These are phyloP conservation scores for Chrysocyon brachyurus DNA, from an alignment of 2,797 vertebrate species.

Conservation along the genomic window DNA sequence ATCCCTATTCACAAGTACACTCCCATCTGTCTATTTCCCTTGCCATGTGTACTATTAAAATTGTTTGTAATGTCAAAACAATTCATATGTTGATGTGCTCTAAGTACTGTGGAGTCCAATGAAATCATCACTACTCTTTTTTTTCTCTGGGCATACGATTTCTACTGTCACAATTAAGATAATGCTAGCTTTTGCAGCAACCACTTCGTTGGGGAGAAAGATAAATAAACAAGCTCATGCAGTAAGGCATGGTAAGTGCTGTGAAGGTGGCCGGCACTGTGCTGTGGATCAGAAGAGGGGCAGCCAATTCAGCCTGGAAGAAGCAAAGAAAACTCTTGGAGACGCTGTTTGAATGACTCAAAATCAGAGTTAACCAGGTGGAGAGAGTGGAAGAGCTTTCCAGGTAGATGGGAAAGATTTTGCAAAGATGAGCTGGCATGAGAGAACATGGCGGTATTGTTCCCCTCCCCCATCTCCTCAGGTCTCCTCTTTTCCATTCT, in stretches of 20 bases:
- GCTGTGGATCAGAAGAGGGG: not conserved
- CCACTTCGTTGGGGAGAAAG: not conserved
- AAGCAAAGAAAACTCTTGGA: not conserved
- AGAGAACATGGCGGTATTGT: not conserved
- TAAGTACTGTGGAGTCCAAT: not conserved
- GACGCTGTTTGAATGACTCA: not conserved
- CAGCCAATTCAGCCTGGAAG: not conserved
- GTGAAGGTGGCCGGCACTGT: not conserved
- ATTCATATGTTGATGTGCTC: not conserved
- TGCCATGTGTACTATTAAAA: not conserved
- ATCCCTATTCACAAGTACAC: not conserved
- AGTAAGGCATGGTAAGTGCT: not conserved
- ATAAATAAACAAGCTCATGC: not conserved
- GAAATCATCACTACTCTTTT: not conserved
- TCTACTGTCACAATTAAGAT: not conserved
- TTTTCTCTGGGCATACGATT: not conserved
- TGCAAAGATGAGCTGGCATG: not conserved
- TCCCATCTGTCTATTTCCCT: not conserved
- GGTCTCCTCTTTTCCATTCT: not conserved
- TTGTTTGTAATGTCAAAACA: not conserved
- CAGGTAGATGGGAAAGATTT: not conserved
- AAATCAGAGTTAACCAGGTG: not conserved
- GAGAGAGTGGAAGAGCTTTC: not conserved
- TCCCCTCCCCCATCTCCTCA: not conserved
- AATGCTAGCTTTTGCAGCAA: not conserved